Evolutionary conservation across 2,113 vertebrate genomes (phyloP).

Genomic region (Saccopteryx bilineata): DNA sequence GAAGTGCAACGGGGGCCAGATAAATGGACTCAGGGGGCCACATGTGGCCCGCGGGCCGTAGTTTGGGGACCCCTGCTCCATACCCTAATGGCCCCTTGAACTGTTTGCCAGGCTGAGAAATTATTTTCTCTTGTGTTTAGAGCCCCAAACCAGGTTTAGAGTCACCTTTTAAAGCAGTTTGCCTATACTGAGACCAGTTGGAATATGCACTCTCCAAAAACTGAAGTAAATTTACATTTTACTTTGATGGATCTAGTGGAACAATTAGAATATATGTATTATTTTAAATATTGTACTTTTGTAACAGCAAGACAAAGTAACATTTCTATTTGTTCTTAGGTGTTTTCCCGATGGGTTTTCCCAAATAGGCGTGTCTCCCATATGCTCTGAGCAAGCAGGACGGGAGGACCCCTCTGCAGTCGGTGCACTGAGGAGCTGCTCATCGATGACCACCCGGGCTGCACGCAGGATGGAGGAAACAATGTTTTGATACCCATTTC

Average conservation of each 20-base stretch:
- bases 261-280: not conserved
- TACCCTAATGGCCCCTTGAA: not conserved
- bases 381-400: not conserved
- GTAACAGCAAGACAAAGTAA: not conserved
- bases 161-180: not conserved
- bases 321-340: not conserved
- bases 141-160: not conserved
- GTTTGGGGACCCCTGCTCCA: too few species aligned
- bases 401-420: not conserved
- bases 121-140: not conserved
- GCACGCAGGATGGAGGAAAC: not conserved
- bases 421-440: not conserved
- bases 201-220: not conserved
- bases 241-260: not conserved
- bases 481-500: not conserved
- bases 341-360: not conserved
- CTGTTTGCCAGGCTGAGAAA: not conserved
- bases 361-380: not conserved
- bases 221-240: not conserved
- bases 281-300: not conserved
- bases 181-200: not conserved
- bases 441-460: not conserved
- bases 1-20: too few species aligned
- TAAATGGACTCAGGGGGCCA: too few species aligned
- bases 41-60: too few species aligned